Percentiles rank a stretch among this genome's conserved stretches.
phyloP scores from a whole-genome alignment of 2,888 invertebrate species.

The Rutpela maculata region DNA sequence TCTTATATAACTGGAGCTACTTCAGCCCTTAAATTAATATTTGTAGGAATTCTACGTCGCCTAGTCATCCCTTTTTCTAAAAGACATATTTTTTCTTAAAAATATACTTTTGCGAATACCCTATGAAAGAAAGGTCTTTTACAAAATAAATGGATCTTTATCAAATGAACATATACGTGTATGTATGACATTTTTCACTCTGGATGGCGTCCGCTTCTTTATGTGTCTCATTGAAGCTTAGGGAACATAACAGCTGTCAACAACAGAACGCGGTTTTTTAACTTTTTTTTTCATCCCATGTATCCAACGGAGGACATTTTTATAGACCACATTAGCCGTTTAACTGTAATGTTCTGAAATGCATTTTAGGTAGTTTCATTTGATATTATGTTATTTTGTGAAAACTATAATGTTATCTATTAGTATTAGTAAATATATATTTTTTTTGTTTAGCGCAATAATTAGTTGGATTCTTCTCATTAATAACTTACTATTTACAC shows the following conservation, averaged over 20 bases:
- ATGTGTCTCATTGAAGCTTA: constrained; percentile 33
- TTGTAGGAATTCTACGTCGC: not conserved
- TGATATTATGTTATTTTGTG: no score
- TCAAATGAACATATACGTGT: constrained; percentile 43
- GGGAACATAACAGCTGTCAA: constrained; percentile 40
- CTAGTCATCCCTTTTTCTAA: not conserved
- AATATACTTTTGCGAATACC: not conserved
- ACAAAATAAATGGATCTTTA: constrained; percentile 45
- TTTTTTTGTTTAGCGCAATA: no score
- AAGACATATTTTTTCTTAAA: not conserved
- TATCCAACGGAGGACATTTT: constrained; percentile 9
- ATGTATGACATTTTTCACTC: constrained; percentile 48
- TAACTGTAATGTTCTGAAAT: not conserved
- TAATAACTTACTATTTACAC: no score
- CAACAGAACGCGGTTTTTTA: constrained; percentile 26
- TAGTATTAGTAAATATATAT: no score
- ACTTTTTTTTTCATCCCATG: constrained; percentile 13
- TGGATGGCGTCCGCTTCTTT: constrained; percentile 39
- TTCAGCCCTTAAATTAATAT: not conserved
- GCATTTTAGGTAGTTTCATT: not conserved
- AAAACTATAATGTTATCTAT: no score
- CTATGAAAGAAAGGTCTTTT: constrained; percentile 25
- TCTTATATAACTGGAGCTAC: no score
- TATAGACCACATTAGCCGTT: constrained; percentile 1
- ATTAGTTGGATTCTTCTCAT: no score